Percentiles rank a stretch among this genome's conserved stretches.
These are phyloP conservation scores for Pavo muticus DNA, from an alignment of 2,113 vertebrate species.

Conservation along the genomic window DNA sequence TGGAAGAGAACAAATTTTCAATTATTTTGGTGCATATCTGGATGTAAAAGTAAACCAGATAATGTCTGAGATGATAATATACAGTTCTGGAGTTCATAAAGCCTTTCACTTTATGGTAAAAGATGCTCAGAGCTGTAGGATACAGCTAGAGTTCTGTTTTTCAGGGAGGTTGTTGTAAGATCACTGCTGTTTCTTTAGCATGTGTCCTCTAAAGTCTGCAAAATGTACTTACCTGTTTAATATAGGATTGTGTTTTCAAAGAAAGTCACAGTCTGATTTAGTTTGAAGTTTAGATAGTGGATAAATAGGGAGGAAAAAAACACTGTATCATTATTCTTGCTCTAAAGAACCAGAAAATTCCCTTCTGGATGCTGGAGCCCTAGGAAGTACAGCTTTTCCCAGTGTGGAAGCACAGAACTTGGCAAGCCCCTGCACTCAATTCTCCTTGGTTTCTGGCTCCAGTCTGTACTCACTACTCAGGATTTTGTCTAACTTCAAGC, in stretches of 20 bases:
- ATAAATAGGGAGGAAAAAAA: background rate
- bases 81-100: background rate
- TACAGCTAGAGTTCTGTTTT: background rate
- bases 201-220: background rate
- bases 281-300: background rate
- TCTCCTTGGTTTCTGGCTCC: background rate
- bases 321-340: background rate
- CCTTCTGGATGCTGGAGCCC: background rate
- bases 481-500: background rate
- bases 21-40: fast-evolving
- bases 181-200: background rate
- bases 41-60: background rate
- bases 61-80: background rate
- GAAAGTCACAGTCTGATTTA: background rate
- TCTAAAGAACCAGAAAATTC: slow-evolving; percentile 32
- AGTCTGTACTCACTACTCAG: background rate
- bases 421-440: background rate
- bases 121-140: background rate
- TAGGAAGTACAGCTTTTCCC: background rate
- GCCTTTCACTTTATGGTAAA: background rate
- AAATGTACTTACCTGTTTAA: background rate
- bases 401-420: slow-evolving; percentile 14
- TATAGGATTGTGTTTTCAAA: background rate
- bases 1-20: background rate
- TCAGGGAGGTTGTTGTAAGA: background rate